These are phyloP conservation scores for Liopterus haemorrhoidalis DNA, from an alignment of 2,888 invertebrate species.

Conservation along the genomic window DNA sequence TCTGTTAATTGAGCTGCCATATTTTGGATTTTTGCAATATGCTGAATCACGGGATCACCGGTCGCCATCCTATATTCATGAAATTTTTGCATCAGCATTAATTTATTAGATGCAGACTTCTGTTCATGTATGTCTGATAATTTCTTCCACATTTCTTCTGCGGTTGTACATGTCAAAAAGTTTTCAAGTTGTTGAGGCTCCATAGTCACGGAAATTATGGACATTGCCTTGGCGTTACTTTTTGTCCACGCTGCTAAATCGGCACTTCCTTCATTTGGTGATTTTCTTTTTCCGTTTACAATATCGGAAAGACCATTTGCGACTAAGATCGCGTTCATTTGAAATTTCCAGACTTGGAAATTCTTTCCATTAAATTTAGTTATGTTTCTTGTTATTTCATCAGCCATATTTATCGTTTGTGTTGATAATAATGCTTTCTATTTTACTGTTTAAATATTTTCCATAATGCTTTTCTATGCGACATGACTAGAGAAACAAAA, in stretches of 20 bases:
- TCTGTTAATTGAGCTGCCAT: constrained; percentile 29
- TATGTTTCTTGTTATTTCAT: background rate
- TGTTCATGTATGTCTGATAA: constrained; percentile 30
- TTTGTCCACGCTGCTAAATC: no score
- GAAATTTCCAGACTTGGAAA: constrained; percentile 32
- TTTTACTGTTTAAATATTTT: no score
- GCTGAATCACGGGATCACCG: constrained; percentile 29
- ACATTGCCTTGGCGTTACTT: constrained; percentile 32
- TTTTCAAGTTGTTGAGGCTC: constrained; percentile 27
- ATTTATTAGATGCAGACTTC: constrained; percentile 30
- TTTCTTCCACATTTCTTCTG: constrained; percentile 31
- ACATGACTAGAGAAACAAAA: no score
- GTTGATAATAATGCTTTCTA: no score
- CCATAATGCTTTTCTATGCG: no score
- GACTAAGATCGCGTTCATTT: constrained; percentile 25
- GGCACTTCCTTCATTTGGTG: constrained; percentile 11
- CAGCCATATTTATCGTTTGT: background rate
- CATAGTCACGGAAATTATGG: constrained; percentile 27
- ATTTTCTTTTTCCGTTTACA: no score
- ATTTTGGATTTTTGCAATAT: constrained; percentile 29
- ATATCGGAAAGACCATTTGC: constrained; percentile 19
- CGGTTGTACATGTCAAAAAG: constrained; percentile 28
- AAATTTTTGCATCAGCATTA: constrained; percentile 26
- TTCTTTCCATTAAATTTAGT: constrained; percentile 31
- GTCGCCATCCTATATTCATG: constrained; percentile 25